Evolutionary conservation across 2,113 vertebrate genomes (phyloP), one percentile per base, ranked within the genome.

Genomic region (Carollia perspicillata): DNA sequence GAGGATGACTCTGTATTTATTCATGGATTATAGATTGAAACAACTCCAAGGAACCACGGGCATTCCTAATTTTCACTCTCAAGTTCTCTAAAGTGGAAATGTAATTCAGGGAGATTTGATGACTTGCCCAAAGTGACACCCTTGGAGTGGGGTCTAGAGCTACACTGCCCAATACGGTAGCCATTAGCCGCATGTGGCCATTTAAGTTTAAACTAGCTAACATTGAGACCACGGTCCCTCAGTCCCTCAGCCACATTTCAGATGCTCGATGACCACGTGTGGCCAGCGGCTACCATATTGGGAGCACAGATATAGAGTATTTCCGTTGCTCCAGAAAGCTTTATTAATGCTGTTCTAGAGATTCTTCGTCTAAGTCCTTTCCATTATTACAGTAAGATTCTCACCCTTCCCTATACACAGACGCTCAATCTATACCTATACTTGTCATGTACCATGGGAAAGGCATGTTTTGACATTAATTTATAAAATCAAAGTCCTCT

Each of bases 391-490:
- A 18, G 9, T 49, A 71, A 89, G 71, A 87, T 20, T 53, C 20
- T 33, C 28, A 11, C 55, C 11, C 58, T 10, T 74, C 51, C 22
- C 4, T 78, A 47, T 4, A 30, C 60, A 30, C 60, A 63, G 28
- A 22, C 33, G 33, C 9, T 28, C 10, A 65, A 16, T 90, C 23
- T 92, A 23, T 5, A 10, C 42, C 33, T 83, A 5, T 33, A 84
- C 94, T 78, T 87, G 30, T 65, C 49, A 20, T 72, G 22, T 37
- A 37, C 12, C 47, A 22, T 42, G 35, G 20, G 23, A 80, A 80
- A 95, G 30, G 40, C 28, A 81, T 72, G 93, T 92, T 97, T 71
- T 93, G 68, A 97, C 53, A 91, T n/a, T 95, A 95, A 94, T 60
- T 87, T 79, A 35, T 23, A 74, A 88, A 81, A 26, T 75, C 69